Conservation (phyloP, 2,888 invertebrate genomes). For the Hartigia nigra region DNA sequence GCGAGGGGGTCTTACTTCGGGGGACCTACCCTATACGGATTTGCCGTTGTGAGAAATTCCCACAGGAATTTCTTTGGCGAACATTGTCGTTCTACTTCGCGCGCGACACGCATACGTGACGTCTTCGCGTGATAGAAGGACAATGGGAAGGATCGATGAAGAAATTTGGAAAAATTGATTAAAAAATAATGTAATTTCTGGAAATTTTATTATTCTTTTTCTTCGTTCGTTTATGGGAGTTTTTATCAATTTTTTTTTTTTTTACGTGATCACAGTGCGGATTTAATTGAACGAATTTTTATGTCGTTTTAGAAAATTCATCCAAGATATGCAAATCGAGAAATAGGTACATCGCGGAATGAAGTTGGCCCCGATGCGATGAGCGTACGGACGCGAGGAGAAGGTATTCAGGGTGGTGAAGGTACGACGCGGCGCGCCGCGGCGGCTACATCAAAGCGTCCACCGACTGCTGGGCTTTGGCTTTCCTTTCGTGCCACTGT, state of each 20-base stretch:
- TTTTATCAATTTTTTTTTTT: neutral
- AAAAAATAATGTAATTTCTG: neutral
- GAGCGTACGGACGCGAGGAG: conserved; percentile 19
- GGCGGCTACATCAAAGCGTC: conserved; percentile 62
- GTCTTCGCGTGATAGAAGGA: neutral
- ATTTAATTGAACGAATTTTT: neutral
- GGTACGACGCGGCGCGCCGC: conserved; percentile 33
- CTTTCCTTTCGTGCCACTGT: conserved; percentile 31
- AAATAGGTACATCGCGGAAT: conserved; percentile 49
- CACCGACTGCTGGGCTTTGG: conserved; percentile 56
- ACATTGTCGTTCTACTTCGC: neutral
- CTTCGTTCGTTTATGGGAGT: neutral
- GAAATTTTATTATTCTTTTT: neutral
- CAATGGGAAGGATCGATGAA: neutral
- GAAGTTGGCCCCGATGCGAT: conserved; percentile 26
- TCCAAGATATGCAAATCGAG: conserved; percentile 24
- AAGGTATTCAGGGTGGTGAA: conserved; percentile 61
- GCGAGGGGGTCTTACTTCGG: neutral
- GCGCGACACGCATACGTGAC: neutral
- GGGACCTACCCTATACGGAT: neutral
- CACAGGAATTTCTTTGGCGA: neutral
- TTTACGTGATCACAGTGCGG: too few species aligned
- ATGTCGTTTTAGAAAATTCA: conserved; percentile 14
- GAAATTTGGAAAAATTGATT: neutral
- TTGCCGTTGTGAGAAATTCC: neutral